These are phyloP conservation scores for Stichodactyla helianthus DNA, from an alignment of 64 coral and sea anemone genomes.

Conservation along the genomic window DNA sequence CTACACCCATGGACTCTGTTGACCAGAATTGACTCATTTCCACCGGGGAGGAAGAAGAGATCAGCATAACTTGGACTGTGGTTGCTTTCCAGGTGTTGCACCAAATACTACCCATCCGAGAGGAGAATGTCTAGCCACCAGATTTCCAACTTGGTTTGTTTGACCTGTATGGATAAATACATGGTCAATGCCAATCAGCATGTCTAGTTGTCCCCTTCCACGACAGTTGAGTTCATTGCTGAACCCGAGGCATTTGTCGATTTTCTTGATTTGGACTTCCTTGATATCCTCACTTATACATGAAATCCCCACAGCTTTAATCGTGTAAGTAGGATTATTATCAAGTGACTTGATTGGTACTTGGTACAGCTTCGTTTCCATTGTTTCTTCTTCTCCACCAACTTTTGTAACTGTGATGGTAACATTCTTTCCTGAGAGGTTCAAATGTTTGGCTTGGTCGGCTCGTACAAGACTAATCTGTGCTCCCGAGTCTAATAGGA, in stretches of 20 bases:
- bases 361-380: constrained; percentile 43
- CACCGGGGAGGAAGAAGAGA: not conserved
- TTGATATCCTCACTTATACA: constrained; percentile 35
- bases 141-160: constrained; percentile 36
- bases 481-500: constrained; percentile 64
- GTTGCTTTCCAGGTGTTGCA: constrained; percentile 39
- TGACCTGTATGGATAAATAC: constrained; percentile 25
- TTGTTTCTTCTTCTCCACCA: constrained; percentile 49
- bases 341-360: constrained; percentile 28
- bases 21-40: constrained; percentile 40
- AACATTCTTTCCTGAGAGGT: constrained; percentile 27
- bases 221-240: constrained; percentile 31
- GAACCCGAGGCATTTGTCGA: constrained; percentile 32
- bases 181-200: constrained; percentile 37
- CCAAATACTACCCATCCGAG: constrained; percentile 43
- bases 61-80: constrained; percentile 33
- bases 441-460: constrained; percentile 24
- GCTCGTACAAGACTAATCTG: constrained; percentile 43
- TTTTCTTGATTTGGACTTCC: not conserved
- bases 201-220: constrained; percentile 11
- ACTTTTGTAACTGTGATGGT: constrained; percentile 59
- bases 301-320: not conserved
- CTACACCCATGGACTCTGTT: constrained; percentile 51
- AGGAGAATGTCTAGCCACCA: constrained; percentile 30
- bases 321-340: not conserved